Base-by-base conservation (phyloP, 2,888 invertebrate genomes). In the Oxycera nigricornis region DNA sequence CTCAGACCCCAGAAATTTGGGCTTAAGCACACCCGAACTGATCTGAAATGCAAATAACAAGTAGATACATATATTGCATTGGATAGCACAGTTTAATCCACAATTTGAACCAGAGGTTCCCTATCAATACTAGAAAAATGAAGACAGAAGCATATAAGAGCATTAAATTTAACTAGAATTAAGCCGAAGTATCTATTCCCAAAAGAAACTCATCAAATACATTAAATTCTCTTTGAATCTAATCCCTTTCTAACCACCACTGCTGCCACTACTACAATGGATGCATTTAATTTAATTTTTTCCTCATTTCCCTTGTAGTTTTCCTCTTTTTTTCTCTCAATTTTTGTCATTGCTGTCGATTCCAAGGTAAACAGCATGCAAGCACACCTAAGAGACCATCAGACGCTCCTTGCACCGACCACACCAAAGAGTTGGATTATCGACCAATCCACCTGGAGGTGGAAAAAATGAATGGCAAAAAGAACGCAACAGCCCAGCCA, bases 371-470 rank as follows among this genome's bases (percentile, higher is more conserved):
- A 35, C 62, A 62, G 22, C 62, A 62, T 62, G 31, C 62, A 31
- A 35, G 11, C 62, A 11, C 31, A 17, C 39, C 62, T 9, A 62
- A 55, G 55, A 62, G n/a, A 62, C 22, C 62, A 62, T 62, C 31
- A 31, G 1, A 35, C 22, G 62, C 17, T n/a, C 62, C 62, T 2
- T 1, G 62, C 31, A 62, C 17, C 14, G n/a, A 39, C 2, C 17
- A 9, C n/a, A 20, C 31, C 39, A 17, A 46, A 46, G 46, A 20
- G 17, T 35, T 35, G 7, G 20, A 35, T 62, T 35, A 62, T 62
- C 62, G 62, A 62, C 39, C 35, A 62, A 62, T 62, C n/a, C 62
- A 62, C 62, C 62, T 62, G 62, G 62, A 46, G 46, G 17, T 62
- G 2, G 17, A 11, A 46, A 46, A 46, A 7, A 11, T 11, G 3